phyloP scores from a whole-genome alignment of 2,797 vertebrate genomes.

The Choloepus didactylus region DNA sequence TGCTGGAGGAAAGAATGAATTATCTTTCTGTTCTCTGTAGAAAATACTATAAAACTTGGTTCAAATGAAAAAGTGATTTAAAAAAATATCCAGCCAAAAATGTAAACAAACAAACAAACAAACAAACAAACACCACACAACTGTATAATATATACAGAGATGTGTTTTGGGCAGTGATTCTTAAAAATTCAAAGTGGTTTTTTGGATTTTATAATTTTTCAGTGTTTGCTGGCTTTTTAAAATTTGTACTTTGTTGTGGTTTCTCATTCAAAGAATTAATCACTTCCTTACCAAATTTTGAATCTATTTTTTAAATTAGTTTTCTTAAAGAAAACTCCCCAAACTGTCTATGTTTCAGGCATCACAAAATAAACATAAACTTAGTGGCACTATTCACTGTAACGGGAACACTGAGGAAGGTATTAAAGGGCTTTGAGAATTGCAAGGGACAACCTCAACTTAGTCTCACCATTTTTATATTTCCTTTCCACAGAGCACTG shows the following conservation, averaged over 20 bases:
- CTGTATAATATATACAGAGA: neutral
- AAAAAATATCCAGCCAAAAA: neutral
- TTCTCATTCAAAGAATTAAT: neutral
- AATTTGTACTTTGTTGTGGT: neutral
- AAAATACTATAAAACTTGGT: neutral
- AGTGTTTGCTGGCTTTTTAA: neutral
- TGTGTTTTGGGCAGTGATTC: neutral
- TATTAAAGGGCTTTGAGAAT: neutral
- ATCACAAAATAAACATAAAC: neutral
- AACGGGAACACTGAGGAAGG: neutral
- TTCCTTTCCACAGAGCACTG: neutral
- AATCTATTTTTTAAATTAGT: conserved; percentile 43
- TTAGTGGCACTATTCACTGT: neutral
- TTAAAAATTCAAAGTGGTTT: neutral
- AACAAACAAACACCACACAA: no score
- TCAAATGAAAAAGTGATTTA: neutral
- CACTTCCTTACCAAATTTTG: neutral
- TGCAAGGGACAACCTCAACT: neutral
- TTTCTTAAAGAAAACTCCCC: neutral
- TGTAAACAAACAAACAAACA: neutral
- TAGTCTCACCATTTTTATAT: conserved; percentile 11
- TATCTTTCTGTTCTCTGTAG: neutral
- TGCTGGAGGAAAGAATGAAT: neutral
- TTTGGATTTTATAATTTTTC: conserved; percentile 1
- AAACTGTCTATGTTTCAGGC: neutral